phyloP scores from a whole-genome alignment of 1,140 invertebrate genomes.

The Aphaenogaster floridana region DNA sequence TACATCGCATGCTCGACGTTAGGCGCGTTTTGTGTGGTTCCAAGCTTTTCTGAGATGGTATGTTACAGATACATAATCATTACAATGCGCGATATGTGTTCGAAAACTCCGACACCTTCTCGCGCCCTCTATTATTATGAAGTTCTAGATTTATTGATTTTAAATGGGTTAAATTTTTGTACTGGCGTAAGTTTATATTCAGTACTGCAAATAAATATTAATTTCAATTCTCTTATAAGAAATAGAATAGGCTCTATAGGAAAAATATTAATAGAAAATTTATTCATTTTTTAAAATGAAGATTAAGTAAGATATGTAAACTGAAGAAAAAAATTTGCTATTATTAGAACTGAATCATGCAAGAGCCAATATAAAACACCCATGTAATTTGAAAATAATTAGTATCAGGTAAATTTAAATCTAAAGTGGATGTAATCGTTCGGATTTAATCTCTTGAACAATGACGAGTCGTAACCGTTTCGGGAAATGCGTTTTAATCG shows the following conservation, averaged over 20 bases:
- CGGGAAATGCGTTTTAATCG: slow-evolving; percentile 13
- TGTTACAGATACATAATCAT: slow-evolving; percentile 3
- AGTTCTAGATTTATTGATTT: background rate
- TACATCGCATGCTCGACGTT: slow-evolving; percentile 23
- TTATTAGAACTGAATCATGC: background rate
- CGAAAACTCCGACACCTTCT: background rate
- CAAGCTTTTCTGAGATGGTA: background rate
- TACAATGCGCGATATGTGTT: background rate
- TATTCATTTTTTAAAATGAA: background rate
- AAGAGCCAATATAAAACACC: background rate
- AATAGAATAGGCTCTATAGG: background rate
- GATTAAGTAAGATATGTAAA: background rate
- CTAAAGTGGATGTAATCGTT: background rate
- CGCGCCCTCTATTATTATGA: background rate
- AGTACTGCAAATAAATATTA: background rate
- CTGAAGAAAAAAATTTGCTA: background rate
- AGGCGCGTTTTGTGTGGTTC: background rate
- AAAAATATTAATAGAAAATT: background rate
- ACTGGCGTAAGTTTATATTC: background rate
- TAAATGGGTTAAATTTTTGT: background rate
- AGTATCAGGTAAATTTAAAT: background rate
- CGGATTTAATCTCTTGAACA: background rate
- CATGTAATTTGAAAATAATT: background rate
- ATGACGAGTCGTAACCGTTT: background rate
- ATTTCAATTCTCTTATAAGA: background rate